Evolutionary conservation across 2,113 vertebrate species (phyloP).

Genomic region (Scalopus aquaticus): DNA sequence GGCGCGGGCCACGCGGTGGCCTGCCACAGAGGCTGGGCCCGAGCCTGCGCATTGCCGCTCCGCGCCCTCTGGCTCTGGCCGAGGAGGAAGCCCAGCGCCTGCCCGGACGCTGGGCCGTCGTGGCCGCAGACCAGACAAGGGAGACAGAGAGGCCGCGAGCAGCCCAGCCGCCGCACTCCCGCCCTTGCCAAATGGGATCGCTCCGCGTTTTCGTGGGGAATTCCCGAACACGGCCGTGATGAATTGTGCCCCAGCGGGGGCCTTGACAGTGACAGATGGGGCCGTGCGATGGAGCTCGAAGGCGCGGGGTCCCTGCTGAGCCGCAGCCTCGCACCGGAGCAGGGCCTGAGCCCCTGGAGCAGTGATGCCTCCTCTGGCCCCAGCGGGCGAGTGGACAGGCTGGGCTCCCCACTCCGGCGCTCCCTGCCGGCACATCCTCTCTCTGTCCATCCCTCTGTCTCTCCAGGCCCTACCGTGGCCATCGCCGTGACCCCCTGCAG

Average conservation of each 20-base stretch:
- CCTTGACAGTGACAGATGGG: conserved; percentile 92
- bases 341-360: neutral
- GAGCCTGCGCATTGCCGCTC: neutral
- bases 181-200: conserved; percentile 45
- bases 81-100: neutral
- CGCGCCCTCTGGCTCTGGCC: neutral
- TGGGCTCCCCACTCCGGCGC: neutral
- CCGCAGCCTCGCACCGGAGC: conserved; percentile 63
- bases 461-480: neutral
- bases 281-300: conserved; percentile 83
- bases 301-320: conserved; percentile 80
- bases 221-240: conserved; percentile 88
- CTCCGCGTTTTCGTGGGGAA: conserved; percentile 57
- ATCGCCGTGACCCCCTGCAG: rapidly evolving
- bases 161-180: neutral
- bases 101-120: rapidly evolving
- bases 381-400: neutral
- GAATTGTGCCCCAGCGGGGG: conserved; percentile 84
- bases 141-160: neutral
- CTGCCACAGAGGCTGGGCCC: neutral
- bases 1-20: neutral
- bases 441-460: neutral
- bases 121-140: neutral
- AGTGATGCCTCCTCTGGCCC: neutral
- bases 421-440: rapidly evolving